A percentile compares a stretch with the other conserved stretches of the same genome.
These are phyloP conservation scores for Delphinus delphis DNA, from an alignment of 2,113 vertebrate species.

Conservation along the genomic window DNA sequence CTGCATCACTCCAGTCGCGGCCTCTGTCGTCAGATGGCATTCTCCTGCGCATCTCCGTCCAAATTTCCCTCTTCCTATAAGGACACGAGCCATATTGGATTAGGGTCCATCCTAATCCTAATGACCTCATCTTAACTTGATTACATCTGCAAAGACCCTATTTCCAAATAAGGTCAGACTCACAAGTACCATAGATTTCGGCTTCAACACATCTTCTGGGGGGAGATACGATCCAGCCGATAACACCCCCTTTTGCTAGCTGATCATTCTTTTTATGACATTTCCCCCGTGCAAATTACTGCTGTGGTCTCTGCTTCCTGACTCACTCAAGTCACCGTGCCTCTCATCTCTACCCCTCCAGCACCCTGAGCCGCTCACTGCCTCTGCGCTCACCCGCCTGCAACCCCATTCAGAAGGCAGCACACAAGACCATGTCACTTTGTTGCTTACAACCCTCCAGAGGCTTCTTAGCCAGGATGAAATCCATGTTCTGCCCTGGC, in stretches of 20 bases:
- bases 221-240: not conserved
- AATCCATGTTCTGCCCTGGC: not conserved
- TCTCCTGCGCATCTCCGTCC: not conserved
- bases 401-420: not conserved
- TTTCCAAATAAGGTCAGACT: not conserved
- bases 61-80: not conserved
- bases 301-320: not conserved
- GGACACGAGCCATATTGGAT: not conserved
- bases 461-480: not conserved
- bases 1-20: not conserved
- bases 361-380: too few relatives aligned
- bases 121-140: not conserved
- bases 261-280: not conserved
- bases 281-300: not conserved
- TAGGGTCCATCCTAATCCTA: not conserved
- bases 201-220: not conserved
- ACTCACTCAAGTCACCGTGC: too few relatives aligned
- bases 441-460: not conserved
- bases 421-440: not conserved
- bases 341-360: not conserved
- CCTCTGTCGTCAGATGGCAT: not conserved
- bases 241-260: not conserved
- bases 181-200: not conserved
- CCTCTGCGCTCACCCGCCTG: not conserved
- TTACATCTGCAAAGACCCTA: not conserved